These are phyloP conservation scores for Diplodus puntazzo DNA, from an alignment of 2,797 vertebrate species.

Conservation along the genomic window DNA sequence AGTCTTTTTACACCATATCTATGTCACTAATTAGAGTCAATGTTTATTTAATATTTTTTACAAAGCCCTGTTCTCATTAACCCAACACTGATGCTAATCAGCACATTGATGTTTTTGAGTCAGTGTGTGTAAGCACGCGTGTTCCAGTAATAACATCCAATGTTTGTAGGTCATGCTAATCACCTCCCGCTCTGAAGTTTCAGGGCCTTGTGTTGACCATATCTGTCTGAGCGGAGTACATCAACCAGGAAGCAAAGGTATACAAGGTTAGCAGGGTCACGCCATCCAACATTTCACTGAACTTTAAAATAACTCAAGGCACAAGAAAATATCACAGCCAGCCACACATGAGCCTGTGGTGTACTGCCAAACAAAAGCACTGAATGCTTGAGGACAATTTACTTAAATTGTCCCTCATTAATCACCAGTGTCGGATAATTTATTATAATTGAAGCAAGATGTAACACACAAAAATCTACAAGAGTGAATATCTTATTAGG, in stretches of 20 bases:
- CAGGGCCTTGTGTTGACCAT: conserved; percentile 24
- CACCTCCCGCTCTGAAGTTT: conserved; percentile 34
- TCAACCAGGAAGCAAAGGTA: conserved; percentile 36
- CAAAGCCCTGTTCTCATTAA: conserved; percentile 53
- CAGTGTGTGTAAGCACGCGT: not conserved
- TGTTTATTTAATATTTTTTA: conserved; percentile 37
- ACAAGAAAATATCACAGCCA: not conserved
- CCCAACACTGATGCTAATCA: conserved; percentile 36
- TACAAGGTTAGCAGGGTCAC: conserved; percentile 31
- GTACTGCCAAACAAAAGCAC: not conserved
- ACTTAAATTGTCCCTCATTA: conserved; percentile 14
- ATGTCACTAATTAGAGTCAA: conserved; percentile 52
- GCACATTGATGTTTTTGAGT: not conserved
- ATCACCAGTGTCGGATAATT: not conserved
- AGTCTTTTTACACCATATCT: conserved; percentile 25
- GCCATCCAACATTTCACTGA: conserved; percentile 21
- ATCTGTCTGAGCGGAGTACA: conserved; percentile 46
- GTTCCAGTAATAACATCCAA: not conserved
- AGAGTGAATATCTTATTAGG: conserved; percentile 1
- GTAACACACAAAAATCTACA: not conserved
- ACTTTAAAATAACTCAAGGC: conserved; percentile 23
- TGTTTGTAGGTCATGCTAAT: conserved; percentile 63
- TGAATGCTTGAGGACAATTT: not conserved
- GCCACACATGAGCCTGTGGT: not conserved
- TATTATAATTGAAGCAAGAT: conserved; percentile 11